phyloP scores from a whole-genome alignment of 2,113 vertebrate genomes.

The Triplophysa dalaica region DNA sequence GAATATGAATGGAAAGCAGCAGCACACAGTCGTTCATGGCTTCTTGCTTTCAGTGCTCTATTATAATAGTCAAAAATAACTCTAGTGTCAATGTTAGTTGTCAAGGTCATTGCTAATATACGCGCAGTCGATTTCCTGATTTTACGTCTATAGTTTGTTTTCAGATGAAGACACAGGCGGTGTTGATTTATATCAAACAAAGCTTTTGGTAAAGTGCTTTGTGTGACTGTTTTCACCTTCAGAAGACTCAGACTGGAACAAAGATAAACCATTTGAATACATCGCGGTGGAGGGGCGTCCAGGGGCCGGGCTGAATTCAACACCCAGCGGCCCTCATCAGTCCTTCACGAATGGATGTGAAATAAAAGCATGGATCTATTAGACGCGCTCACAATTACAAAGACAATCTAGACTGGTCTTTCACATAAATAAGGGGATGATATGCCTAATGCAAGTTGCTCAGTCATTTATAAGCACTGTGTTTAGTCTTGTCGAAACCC shows the following conservation, averaged over 20 bases:
- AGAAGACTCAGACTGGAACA: conserved; percentile 43
- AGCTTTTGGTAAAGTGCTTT: background rate
- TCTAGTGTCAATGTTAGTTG: background rate
- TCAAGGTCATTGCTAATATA: conserved; percentile 35
- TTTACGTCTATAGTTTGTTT: conserved; percentile 5
- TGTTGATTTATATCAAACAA: conserved; percentile 34
- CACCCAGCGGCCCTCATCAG: conserved; percentile 44
- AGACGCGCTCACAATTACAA: conserved; percentile 41
- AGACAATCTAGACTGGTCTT: background rate
- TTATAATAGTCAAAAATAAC: background rate
- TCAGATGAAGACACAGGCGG: conserved; percentile 19
- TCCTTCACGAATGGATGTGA: conserved; percentile 18
- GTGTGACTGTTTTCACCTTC: conserved; percentile 31
- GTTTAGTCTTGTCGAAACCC: conserved; percentile 53
- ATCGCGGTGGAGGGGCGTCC: conserved; percentile 8
- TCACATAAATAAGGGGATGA: background rate
- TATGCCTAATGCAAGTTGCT: background rate
- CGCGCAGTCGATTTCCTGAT: background rate
- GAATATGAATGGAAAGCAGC: no score
- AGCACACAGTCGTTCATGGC: no score
- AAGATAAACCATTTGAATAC: conserved; percentile 25
- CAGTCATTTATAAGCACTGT: conserved; percentile 39
- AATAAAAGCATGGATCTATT: conserved; percentile 5
- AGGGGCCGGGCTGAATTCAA: conserved; percentile 26
- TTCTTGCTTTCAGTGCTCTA: no score